These are phyloP conservation scores for Megathymus violae DNA, from an alignment of 1,140 invertebrate species.

Conservation along the genomic window DNA sequence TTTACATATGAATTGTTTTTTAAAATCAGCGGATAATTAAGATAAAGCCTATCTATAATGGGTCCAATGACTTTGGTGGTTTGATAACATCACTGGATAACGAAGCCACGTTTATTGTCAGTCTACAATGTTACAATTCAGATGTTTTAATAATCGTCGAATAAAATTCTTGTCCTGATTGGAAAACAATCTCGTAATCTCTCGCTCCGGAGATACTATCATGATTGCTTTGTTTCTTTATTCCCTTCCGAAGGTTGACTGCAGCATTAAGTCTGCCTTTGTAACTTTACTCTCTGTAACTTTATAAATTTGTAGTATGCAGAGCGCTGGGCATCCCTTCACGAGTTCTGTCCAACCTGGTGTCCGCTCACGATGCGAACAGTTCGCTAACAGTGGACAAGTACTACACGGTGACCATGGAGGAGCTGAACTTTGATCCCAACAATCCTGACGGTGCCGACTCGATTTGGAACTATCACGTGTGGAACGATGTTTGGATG, in stretches of 20 bases:
- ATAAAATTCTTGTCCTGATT: no score
- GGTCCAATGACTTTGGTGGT: constrained; percentile 6
- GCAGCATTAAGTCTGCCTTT: no score
- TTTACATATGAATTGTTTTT: not conserved
- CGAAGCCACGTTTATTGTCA: no score
- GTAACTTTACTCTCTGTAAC: no score
- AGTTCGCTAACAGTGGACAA: constrained; percentile 89
- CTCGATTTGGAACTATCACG: constrained; percentile 91
- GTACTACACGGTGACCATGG: constrained; percentile 86
- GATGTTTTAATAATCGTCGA: no score
- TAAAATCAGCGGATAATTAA: not conserved
- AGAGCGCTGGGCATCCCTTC: constrained; percentile 89
- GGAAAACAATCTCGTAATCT: no score
- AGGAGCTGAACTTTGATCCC: constrained; percentile 85
- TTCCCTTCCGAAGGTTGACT: no score
- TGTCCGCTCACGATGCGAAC: constrained; percentile 90
- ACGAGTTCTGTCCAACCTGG: constrained; percentile 88
- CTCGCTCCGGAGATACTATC: no score
- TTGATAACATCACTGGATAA: constrained; percentile 8
- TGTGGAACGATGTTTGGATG: constrained; percentile 93
- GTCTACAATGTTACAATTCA: no score
- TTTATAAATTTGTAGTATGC: constrained; percentile 85
- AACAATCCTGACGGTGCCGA: constrained; percentile 83
- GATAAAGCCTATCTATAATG: constrained; percentile 4
- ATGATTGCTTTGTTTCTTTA: no score